Evolutionary conservation across 2,797 vertebrate genomes (phyloP), one percentile per base, ranked within the genome.

Genomic region (Taeniopygia guttata): DNA sequence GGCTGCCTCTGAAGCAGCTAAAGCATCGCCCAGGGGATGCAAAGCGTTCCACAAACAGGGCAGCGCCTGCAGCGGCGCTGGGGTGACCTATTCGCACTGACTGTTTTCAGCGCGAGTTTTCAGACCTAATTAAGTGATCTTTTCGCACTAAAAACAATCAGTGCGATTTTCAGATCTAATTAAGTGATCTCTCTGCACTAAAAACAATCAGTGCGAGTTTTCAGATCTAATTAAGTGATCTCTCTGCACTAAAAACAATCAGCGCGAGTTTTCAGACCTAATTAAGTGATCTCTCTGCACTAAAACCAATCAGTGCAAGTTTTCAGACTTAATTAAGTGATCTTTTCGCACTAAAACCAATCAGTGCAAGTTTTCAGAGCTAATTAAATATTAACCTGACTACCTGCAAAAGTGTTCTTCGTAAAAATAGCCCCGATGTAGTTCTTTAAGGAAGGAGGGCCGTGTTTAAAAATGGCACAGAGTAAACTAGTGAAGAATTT

Each of bases 1-100:
- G 15, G 0, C 10, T 0, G 49, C 3, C 46, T 9, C 17, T 4
- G 10, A 2, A 26, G 17, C 8, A 5, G 70, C 27, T 3, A 2
- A 11, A 42, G 63, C 45, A 16, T 5, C 6, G 5, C 19, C 12
- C 49, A 5, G 32, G 46, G 43, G 2, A 4, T 1, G 13, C 23
- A 2, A 6, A 42, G 32, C 9, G 5, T 7, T 5, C n/a, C 19
- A 0, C 1, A 5, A 11, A 9, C 7, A 8, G 49, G 16, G 36
- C 22, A n/a, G 76, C 1, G 2, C 72, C 36, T 11, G 58, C 3
- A 8, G 60, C 6, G 7, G 80, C 3, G 4, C 48, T 0, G 18
- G 45, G 5, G 4, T 7, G 48, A 70, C 2, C 26, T 10, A 0
- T 8, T 32, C 5, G 1, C 2, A 1, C 36, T 38, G 36, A 38